Percentiles rank a stretch among this genome's conserved stretches.
Evolutionary conservation across 2,797 vertebrate genomes (phyloP).

Genomic region (Vespertilio murinus): DNA sequence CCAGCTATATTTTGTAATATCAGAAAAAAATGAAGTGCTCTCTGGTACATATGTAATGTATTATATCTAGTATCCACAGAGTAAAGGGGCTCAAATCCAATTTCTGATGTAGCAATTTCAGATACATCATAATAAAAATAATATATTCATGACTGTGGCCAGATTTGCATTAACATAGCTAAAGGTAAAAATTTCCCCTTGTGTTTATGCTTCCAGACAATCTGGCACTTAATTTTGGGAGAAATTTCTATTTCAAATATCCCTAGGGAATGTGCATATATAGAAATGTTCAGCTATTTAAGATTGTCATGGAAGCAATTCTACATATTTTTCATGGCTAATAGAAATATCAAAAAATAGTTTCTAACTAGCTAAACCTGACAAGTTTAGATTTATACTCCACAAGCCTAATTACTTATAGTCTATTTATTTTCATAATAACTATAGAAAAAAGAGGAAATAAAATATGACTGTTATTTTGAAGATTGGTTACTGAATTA

Average conservation of each 20-base stretch:
- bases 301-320: slow-evolving; percentile 46
- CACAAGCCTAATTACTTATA: slow-evolving; percentile 48
- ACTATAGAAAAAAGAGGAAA: slow-evolving; percentile 23
- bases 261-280: slow-evolving; percentile 6
- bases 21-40: background rate
- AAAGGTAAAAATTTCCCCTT: slow-evolving; percentile 56
- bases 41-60: slow-evolving; percentile 2
- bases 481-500: slow-evolving; percentile 11
- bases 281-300: slow-evolving; percentile 48
- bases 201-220: slow-evolving; percentile 64
- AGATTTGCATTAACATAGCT: slow-evolving; percentile 62
- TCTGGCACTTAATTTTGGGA: slow-evolving; percentile 37
- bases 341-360: background rate
- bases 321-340: slow-evolving; percentile 48
- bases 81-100: background rate
- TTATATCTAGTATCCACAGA: background rate
- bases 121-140: slow-evolving; percentile 63
- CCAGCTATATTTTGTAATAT: background rate
- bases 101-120: slow-evolving; percentile 54
- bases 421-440: slow-evolving; percentile 10
- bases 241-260: slow-evolving; percentile 51
- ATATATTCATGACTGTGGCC: slow-evolving; percentile 52
- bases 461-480: slow-evolving; percentile 6
- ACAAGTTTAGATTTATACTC: slow-evolving; percentile 44
- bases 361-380: slow-evolving; percentile 46